Evolutionary conservation across 2,113 vertebrate species (phyloP).

Genomic region (Mus pahari): DNA sequence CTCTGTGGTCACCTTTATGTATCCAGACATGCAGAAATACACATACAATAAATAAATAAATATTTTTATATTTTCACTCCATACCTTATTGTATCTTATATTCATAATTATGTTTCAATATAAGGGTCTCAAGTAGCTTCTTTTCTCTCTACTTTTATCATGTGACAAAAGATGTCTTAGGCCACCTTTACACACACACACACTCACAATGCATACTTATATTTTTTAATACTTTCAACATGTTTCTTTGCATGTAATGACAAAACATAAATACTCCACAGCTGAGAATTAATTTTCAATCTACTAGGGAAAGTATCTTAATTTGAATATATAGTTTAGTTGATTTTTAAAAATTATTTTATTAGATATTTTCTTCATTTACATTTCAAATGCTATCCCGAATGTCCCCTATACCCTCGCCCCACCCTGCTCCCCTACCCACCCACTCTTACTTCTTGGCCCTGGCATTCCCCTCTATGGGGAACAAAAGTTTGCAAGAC

Average conservation of each 20-base stretch:
- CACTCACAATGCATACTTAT: not conserved
- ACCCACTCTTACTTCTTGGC: too few species aligned
- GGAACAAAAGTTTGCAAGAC: too few species aligned
- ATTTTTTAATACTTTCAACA: not conserved
- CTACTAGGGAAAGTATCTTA: not conserved
- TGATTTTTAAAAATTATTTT: too few species aligned
- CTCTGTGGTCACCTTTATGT: not conserved
- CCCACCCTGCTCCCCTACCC: too few species aligned
- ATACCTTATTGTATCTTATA: conserved; percentile 4
- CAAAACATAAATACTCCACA: not conserved
- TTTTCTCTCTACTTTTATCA: not conserved
- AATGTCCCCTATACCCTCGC: too few species aligned
- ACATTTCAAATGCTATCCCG: too few species aligned
- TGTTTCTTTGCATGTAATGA: not conserved
- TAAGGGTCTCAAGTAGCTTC: not conserved
- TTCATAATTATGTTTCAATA: not conserved
- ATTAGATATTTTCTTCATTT: too few species aligned
- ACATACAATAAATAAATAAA: not conserved
- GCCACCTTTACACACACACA: not conserved
- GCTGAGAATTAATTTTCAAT: not conserved
- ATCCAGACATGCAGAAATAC: not conserved
- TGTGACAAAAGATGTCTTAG: not conserved
- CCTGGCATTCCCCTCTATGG: too few species aligned
- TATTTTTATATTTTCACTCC: not conserved
- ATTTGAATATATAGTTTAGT: not conserved